These are phyloP conservation scores for Tanytarsus gracilentus DNA, from an alignment of 2,888 invertebrate species.

Conservation along the genomic window DNA sequence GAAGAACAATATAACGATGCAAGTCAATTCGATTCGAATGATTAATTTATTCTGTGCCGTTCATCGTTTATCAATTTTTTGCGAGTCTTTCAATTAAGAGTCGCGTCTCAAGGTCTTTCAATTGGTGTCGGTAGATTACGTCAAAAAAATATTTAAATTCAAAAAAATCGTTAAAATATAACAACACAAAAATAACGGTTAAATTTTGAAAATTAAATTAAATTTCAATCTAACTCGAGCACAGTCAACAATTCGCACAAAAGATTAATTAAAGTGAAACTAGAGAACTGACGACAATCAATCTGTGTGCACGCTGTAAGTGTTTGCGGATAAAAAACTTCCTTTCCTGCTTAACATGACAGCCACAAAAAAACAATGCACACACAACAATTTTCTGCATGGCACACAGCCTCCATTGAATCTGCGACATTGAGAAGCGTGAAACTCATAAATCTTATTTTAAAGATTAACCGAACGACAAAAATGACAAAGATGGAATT, in stretches of 20 bases:
- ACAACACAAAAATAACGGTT: too few relatives aligned
- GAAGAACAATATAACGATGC: constrained; percentile 23
- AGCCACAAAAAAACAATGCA: neutral
- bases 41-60: constrained; percentile 16
- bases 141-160: constrained; percentile 18
- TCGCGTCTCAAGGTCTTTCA: neutral
- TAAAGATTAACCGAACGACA: neutral
- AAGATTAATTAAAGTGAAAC: neutral
- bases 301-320: constrained; percentile 5
- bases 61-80: neutral
- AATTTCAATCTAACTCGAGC: too few relatives aligned
- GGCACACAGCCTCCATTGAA: neutral
- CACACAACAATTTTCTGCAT: neutral
- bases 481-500: constrained; percentile 23
- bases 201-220: too few relatives aligned
- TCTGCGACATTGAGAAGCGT: constrained; percentile 13
- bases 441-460: constrained; percentile 27
- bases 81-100: neutral
- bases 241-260: neutral
- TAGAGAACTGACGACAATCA: constrained; percentile 19
- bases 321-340: constrained; percentile 13
- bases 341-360: neutral
- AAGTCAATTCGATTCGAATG: constrained; percentile 28
- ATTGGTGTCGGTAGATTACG: too few relatives aligned
- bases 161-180: neutral